A percentile compares a stretch with the other conserved stretches of the same genome.
Evolutionary conservation across 2,113 vertebrate species (phyloP).

Genomic region (Catharus bicknelli): DNA sequence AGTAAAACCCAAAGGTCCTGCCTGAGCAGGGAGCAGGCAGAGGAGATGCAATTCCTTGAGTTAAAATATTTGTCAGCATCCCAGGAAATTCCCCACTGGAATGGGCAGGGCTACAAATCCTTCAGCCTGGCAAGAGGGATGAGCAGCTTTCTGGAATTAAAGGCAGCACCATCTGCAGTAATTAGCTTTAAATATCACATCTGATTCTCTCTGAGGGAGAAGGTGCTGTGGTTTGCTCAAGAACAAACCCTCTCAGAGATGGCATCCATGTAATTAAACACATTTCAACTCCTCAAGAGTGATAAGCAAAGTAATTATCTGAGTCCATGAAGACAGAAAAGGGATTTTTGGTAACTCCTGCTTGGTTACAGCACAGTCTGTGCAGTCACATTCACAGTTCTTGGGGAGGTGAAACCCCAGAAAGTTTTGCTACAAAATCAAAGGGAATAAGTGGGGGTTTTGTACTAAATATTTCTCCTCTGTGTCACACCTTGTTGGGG

Average conservation of each 20-base stretch:
- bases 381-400: background rate
- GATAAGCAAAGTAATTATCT: background rate
- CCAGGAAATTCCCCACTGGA: background rate
- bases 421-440: background rate
- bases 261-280: background rate
- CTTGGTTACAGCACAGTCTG: accelerated
- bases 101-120: too few species aligned
- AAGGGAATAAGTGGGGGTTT: background rate
- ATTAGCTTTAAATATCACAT: background rate
- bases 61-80: background rate
- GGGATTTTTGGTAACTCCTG: background rate
- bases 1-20: background rate
- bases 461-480: background rate
- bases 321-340: background rate
- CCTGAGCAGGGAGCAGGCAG: background rate
- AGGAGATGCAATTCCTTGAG: background rate
- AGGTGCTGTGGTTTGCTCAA: background rate
- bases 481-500: background rate
- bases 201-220: background rate
- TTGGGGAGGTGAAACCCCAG: background rate
- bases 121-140: background rate
- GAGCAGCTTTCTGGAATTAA: background rate
- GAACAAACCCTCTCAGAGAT: background rate
- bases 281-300: background rate
- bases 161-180: background rate